Evolutionary conservation across 1,140 invertebrate genomes (phyloP).

Genomic region (Lanistes nyassanus): DNA sequence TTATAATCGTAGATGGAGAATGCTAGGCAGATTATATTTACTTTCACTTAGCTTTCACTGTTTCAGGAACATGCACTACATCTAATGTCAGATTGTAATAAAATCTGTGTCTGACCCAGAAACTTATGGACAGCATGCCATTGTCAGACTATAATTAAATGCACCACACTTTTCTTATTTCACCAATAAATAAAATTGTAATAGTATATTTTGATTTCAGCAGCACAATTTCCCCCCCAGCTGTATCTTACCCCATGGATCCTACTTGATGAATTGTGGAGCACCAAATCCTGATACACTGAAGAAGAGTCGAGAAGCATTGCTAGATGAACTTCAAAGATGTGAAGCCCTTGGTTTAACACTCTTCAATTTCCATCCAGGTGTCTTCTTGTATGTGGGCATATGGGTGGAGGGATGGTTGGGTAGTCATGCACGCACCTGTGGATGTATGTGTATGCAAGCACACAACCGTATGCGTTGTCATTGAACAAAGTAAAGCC

Average conservation of each 20-base stretch:
- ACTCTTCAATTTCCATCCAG: slow-evolving; percentile 72
- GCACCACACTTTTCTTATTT: no score
- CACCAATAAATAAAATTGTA: background rate
- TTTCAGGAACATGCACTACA: no score
- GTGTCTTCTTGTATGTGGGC: slow-evolving; percentile 43
- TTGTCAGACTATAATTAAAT: background rate
- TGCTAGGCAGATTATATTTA: no score
- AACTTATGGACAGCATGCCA: no score
- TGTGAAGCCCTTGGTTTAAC: slow-evolving; percentile 69
- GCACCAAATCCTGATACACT: slow-evolving; percentile 66
- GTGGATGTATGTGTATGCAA: background rate
- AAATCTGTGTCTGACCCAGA: no score
- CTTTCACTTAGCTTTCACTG: no score
- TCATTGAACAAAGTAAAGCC: background rate
- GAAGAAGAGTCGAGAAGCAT: slow-evolving; percentile 65
- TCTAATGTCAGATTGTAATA: no score
- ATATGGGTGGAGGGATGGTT: background rate
- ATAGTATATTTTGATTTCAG: slow-evolving; percentile 31
- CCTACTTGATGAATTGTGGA: slow-evolving; percentile 71
- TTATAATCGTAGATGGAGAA: no score
- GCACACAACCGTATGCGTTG: background rate
- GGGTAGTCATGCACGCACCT: no score
- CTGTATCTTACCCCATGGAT: slow-evolving; percentile 69
- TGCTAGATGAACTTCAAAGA: slow-evolving; percentile 69
- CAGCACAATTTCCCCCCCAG: slow-evolving; percentile 49